These are phyloP conservation scores for Patella vulgata DNA, from an alignment of 1,140 invertebrate species.

Conservation along the genomic window DNA sequence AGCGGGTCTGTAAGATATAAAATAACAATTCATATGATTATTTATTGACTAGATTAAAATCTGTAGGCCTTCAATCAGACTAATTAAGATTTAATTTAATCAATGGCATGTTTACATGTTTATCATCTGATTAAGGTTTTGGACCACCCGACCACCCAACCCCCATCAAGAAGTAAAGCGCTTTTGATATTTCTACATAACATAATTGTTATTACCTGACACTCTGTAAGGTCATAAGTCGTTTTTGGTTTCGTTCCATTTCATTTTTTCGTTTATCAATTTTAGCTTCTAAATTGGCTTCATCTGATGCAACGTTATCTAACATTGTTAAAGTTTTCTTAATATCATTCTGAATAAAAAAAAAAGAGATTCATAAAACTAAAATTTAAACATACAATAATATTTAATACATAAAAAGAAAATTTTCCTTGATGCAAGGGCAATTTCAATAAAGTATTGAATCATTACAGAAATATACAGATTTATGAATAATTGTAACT, in stretches of 20 bases:
- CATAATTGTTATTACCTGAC: slow-evolving; percentile 77
- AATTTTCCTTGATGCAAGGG: background rate
- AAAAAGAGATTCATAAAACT: background rate
- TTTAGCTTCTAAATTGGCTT: slow-evolving; percentile 88
- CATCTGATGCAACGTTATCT: slow-evolving; percentile 84
- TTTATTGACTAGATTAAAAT: too few relatives aligned
- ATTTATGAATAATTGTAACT: too few relatives aligned
- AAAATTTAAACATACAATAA: background rate
- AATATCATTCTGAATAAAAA: slow-evolving; percentile 72
- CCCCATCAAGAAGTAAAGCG: too few relatives aligned
- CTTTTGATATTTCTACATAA: too few relatives aligned
- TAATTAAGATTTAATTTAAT: background rate
- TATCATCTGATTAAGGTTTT: too few relatives aligned
- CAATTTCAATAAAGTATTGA: background rate
- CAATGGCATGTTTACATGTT: background rate
- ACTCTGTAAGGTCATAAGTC: slow-evolving; percentile 89
- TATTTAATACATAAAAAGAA: too few relatives aligned
- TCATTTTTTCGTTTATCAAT: slow-evolving; percentile 91
- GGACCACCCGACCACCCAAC: too few relatives aligned
- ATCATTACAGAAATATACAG: background rate
- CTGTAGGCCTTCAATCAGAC: background rate
- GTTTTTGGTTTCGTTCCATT: slow-evolving; percentile 90
- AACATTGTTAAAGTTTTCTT: slow-evolving; percentile 78
- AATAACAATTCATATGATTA: too few relatives aligned
- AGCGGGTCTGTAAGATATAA: slow-evolving; percentile 78